Evolutionary conservation across 2,797 vertebrate genomes (phyloP).

Genomic region (Pseudocheirus occidentalis): DNA sequence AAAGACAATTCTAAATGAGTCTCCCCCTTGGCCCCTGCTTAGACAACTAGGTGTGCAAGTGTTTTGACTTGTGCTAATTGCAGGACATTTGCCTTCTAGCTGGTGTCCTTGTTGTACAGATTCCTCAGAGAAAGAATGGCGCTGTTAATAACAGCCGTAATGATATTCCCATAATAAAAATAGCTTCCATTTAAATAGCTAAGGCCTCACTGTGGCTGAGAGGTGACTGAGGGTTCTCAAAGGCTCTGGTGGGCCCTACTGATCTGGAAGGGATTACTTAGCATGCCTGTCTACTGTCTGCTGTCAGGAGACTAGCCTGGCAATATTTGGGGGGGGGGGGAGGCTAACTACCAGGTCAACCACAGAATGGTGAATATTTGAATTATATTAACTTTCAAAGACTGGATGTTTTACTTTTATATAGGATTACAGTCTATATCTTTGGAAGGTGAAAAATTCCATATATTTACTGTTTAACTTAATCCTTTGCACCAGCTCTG

Average conservation of each 20-base stretch:
- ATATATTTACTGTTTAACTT: background rate
- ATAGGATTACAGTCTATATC: background rate
- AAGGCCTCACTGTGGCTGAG: background rate
- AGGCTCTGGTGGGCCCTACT: background rate
- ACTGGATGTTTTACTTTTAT: background rate
- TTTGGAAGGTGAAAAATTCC: background rate
- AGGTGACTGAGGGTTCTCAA: background rate
- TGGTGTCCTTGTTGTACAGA: background rate
- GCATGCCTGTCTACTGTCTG: background rate
- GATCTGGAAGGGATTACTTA: background rate
- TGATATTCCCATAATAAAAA: background rate
- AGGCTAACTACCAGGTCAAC: background rate
- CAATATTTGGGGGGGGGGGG: background rate
- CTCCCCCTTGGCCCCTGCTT: conserved; percentile 6
- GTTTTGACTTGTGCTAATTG: background rate
- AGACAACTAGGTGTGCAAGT: background rate
- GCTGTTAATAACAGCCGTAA: background rate
- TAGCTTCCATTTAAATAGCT: background rate
- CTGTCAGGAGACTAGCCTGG: background rate
- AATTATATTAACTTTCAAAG: background rate
- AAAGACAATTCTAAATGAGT: background rate
- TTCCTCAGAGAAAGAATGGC: background rate
- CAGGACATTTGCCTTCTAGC: conserved; percentile 5
- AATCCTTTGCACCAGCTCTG: background rate
- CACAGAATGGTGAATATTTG: background rate